Evolutionary conservation across 2,888 invertebrate genomes (phyloP).

Genomic region (Hypomecis atomaria): DNA sequence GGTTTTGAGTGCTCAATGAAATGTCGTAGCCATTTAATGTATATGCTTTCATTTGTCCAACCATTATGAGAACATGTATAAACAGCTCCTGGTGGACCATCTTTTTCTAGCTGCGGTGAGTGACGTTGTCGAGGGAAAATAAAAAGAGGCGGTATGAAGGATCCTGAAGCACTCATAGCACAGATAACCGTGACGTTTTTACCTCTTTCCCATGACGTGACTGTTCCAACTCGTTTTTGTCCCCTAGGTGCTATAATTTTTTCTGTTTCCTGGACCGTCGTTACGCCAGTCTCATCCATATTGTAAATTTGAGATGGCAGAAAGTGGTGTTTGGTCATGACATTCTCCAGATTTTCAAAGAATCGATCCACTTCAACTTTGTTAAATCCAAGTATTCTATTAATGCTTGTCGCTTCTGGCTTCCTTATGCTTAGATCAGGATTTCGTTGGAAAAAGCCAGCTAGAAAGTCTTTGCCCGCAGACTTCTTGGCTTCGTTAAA

Average conservation of each 20-base stretch:
- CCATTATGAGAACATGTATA: constrained; percentile 41
- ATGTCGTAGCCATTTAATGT: constrained; percentile 43
- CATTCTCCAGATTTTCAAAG: too few relatives aligned
- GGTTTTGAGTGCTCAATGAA: constrained; percentile 41
- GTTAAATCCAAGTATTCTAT: too few relatives aligned
- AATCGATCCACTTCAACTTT: too few relatives aligned
- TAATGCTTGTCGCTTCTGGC: too few relatives aligned
- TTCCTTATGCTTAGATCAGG: too few relatives aligned
- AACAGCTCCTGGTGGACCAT: constrained; percentile 58
- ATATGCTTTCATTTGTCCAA: constrained; percentile 42
- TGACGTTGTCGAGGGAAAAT: constrained; percentile 62
- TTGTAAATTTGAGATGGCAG: too few relatives aligned
- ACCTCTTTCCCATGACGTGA: constrained; percentile 47
- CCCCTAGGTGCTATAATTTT: constrained; percentile 50
- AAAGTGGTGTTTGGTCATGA: too few relatives aligned
- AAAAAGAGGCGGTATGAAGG: constrained; percentile 52
- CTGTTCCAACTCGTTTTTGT: constrained; percentile 53
- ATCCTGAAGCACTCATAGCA: constrained; percentile 32
- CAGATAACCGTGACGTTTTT: constrained; percentile 28
- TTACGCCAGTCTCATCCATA: constrained; percentile 38
- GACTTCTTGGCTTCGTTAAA: too few relatives aligned
- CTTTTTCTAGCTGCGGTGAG: constrained; percentile 54
- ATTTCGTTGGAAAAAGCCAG: too few relatives aligned
- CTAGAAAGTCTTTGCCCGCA: too few relatives aligned
- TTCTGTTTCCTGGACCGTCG: constrained; percentile 55